Evolutionary conservation across 2,888 invertebrate species (phyloP).

Genomic region (Chrysina gloriosa): DNA sequence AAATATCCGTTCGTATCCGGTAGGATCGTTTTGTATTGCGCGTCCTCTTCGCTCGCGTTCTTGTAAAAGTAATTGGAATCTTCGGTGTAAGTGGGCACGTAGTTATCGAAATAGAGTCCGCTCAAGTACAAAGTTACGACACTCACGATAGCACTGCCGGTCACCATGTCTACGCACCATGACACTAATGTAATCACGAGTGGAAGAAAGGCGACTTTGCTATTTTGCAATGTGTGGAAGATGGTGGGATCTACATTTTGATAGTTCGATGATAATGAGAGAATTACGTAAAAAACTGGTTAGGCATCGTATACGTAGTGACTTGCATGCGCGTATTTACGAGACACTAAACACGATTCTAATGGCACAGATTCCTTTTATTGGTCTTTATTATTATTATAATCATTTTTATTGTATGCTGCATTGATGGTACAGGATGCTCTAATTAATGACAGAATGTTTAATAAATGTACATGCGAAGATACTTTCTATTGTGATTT

Average conservation of each 20-base stretch:
- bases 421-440: too few species aligned
- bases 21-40: not conserved
- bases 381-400: too few species aligned
- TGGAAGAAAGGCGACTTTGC: not conserved
- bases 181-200: not conserved
- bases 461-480: too few species aligned
- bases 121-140: not conserved
- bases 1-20: not conserved
- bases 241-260: slow-evolving; percentile 25
- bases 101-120: not conserved
- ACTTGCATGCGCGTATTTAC: too few species aligned
- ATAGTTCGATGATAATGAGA: not conserved
- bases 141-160: not conserved
- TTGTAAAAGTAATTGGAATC: slow-evolving; percentile 17
- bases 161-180: slow-evolving; percentile 16
- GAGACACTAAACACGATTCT: too few species aligned
- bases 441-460: too few species aligned
- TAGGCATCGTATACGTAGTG: too few species aligned
- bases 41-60: not conserved
- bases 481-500: too few species aligned
- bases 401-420: too few species aligned
- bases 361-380: too few species aligned
- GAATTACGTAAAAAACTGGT: slow-evolving; percentile 14
- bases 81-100: not conserved
- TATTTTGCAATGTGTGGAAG: not conserved